A percentile compares a stretch with the other conserved stretches of the same genome.
These are phyloP conservation scores for Microcebus tavaratra DNA, from an alignment of 2,113 vertebrate genomes.

Conservation along the genomic window DNA sequence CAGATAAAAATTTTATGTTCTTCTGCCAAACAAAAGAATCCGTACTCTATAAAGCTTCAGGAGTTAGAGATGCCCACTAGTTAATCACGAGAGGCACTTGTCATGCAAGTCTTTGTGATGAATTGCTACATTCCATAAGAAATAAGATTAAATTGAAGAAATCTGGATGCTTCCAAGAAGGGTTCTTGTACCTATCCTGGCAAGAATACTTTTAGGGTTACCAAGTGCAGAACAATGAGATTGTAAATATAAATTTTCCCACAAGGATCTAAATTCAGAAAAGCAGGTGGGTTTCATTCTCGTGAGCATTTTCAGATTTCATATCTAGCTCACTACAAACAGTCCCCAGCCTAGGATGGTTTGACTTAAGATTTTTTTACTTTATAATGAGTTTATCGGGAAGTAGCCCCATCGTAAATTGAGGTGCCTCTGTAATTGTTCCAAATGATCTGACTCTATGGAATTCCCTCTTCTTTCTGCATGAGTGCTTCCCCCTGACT, in stretches of 20 bases:
- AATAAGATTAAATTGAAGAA: background rate
- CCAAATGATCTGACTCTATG: background rate
- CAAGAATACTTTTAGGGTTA: background rate
- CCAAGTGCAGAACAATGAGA: background rate
- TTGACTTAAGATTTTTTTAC: background rate
- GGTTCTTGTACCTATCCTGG: too few relatives aligned
- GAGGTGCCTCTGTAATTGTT: background rate
- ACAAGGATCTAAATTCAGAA: background rate
- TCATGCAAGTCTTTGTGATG: background rate
- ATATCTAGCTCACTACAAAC: background rate
- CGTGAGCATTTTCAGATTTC: background rate
- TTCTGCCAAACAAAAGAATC: conserved; percentile 9
- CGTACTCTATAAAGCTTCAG: background rate
- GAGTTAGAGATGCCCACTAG: background rate
- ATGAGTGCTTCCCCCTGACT: background rate
- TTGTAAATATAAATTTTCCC: background rate
- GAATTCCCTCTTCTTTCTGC: background rate
- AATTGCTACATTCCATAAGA: background rate
- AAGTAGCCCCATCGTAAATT: background rate
- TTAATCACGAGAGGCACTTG: background rate
- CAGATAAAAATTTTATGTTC: background rate
- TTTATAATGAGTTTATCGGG: too few relatives aligned
- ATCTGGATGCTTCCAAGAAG: background rate
- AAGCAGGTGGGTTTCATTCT: background rate
- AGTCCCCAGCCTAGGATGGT: background rate